Evolutionary conservation across 2,113 vertebrate species (phyloP).

Genomic region (Calcarius ornatus): DNA sequence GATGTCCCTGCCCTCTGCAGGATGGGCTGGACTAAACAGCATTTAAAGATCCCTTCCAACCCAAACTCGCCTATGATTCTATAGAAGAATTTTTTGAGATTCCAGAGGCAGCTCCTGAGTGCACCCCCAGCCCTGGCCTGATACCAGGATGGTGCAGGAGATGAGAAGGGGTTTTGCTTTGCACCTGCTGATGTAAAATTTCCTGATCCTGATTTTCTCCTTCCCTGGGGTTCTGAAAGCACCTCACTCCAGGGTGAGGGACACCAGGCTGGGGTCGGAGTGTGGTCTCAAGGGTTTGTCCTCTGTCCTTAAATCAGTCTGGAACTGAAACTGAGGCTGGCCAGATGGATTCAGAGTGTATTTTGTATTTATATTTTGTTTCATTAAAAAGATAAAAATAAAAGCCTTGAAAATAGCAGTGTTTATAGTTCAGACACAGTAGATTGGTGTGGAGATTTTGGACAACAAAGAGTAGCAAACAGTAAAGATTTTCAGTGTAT

Average conservation of each 20-base stretch:
- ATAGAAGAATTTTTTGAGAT: fast-evolving
- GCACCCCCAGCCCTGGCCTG: neutral
- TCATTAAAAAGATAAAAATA: neutral
- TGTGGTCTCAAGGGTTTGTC: neutral
- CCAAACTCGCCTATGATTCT: neutral
- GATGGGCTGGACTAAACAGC: neutral
- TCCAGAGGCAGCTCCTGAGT: neutral
- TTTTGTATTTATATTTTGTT: neutral
- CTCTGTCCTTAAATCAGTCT: neutral
- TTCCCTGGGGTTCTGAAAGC: neutral
- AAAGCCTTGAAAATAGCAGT: neutral
- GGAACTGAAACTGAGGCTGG: neutral
- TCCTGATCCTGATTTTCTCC: neutral
- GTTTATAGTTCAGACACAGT: neutral
- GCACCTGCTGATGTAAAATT: neutral
- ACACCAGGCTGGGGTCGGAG: neutral
- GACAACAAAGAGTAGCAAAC: neutral
- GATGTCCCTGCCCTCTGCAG: neutral
- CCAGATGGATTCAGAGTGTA: neutral
- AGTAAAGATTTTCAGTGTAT: neutral
- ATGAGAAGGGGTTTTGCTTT: neutral
- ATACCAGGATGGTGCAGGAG: neutral
- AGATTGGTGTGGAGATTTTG: neutral
- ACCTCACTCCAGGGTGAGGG: neutral
- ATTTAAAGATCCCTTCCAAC: neutral